Evolutionary conservation across 2,797 vertebrate species (phyloP).

Genomic region (Scarus forsteni): DNA sequence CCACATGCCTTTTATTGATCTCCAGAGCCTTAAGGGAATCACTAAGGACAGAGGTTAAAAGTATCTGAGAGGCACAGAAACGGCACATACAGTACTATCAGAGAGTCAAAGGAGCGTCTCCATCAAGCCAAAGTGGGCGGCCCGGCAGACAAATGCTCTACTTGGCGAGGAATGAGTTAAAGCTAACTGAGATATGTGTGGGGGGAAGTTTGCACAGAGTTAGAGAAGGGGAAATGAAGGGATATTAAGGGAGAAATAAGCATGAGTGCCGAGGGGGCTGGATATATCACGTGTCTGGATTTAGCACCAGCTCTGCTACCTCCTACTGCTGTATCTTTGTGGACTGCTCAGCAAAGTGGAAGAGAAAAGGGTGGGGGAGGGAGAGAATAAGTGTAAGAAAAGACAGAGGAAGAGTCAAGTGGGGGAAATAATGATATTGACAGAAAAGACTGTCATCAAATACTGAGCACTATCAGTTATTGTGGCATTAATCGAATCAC

Average conservation of each 20-base stretch:
- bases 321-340: conserved; percentile 66
- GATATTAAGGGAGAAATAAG: conserved; percentile 77
- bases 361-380: conserved; percentile 48
- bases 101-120: conserved; percentile 34
- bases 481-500: conserved; percentile 1
- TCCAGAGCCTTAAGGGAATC: conserved; percentile 33
- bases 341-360: conserved; percentile 65
- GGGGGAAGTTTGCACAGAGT: conserved; percentile 61
- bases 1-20: conserved; percentile 56
- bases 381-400: conserved; percentile 19
- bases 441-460: background rate
- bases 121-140: conserved; percentile 20
- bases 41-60: conserved; percentile 43
- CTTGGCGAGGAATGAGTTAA: conserved; percentile 74
- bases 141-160: conserved; percentile 9
- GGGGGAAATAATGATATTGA: background rate
- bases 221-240: conserved; percentile 74
- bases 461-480: background rate
- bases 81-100: conserved; percentile 6
- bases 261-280: conserved; percentile 68
- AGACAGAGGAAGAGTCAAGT: conserved; percentile 22
- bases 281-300: conserved; percentile 75
- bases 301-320: conserved; percentile 67
- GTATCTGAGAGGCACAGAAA: conserved; percentile 26
- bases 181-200: conserved; percentile 64